Conservation (phyloP, 2,888 invertebrate genomes). For the Agrilus biguttatus region DNA sequence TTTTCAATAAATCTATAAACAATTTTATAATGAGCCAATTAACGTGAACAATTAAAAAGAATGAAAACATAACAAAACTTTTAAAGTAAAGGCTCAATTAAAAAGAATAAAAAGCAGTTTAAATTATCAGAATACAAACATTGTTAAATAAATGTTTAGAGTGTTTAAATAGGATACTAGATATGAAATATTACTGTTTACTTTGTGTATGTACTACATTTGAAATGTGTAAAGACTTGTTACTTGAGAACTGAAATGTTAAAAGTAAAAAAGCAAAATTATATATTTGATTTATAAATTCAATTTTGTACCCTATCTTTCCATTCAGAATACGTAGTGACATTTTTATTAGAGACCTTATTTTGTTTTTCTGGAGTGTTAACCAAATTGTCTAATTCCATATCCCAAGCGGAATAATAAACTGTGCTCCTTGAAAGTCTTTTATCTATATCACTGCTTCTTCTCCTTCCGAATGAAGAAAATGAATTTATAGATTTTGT, state of each 20-base stretch:
- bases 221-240: not conserved
- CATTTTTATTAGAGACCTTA: conserved; percentile 40
- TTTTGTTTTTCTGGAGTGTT: conserved; percentile 13
- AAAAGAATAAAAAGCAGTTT: too few species aligned
- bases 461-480: conserved; percentile 14
- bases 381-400: conserved; percentile 22
- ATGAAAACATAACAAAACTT: too few species aligned
- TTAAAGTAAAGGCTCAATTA: too few species aligned
- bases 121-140: too few species aligned
- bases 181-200: too few species aligned
- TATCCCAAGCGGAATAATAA: conserved; percentile 43
- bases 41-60: too few species aligned
- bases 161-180: too few species aligned
- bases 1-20: too few species aligned
- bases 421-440: conserved; percentile 43
- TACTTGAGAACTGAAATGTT: not conserved
- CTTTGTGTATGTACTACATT: too few species aligned
- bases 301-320: conserved; percentile 39
- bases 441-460: conserved; percentile 19
- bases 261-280: not conserved
- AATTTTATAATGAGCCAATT: too few species aligned
- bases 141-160: too few species aligned
- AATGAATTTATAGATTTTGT: conserved; percentile 27
- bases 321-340: conserved; percentile 45
- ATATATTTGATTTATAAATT: conserved; percentile 7